Evolutionary conservation across 2,113 vertebrate genomes (phyloP).

Genomic region (Dendropsophus ebraccatus): DNA sequence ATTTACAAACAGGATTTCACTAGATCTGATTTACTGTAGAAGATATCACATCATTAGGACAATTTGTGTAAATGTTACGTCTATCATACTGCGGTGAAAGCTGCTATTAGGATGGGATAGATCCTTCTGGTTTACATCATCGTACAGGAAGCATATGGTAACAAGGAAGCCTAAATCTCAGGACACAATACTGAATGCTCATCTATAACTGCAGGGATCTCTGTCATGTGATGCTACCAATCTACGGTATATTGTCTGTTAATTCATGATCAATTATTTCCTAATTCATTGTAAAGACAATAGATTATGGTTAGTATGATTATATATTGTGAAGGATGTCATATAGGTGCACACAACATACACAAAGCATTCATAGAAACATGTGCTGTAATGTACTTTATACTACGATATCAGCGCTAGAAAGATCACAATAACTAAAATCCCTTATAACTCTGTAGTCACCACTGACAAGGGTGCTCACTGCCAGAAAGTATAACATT

Average conservation of each 20-base stretch:
- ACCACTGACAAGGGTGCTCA: background rate
- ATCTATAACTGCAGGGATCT: background rate
- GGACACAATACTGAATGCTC: background rate
- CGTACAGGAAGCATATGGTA: background rate
- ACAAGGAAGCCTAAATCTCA: background rate
- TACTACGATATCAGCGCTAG: background rate
- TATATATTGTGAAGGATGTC: background rate
- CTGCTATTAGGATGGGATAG: background rate
- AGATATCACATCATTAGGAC: background rate
- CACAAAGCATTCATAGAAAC: background rate
- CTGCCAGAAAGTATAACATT: background rate
- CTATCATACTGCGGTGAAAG: background rate
- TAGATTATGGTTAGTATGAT: background rate
- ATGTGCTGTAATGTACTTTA: background rate
- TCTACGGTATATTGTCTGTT: background rate
- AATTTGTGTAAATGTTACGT: background rate
- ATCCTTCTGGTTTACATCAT: conserved; percentile 8
- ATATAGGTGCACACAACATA: background rate
- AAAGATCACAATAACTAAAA: background rate
- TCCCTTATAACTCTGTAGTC: too few relatives aligned
- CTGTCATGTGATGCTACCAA: background rate
- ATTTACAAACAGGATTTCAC: background rate
- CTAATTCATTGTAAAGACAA: background rate
- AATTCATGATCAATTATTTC: background rate
- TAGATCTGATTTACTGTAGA: background rate